These are phyloP conservation scores for Peromyscus eremicus DNA, from an alignment of 2,797 vertebrate genomes.

Conservation along the genomic window DNA sequence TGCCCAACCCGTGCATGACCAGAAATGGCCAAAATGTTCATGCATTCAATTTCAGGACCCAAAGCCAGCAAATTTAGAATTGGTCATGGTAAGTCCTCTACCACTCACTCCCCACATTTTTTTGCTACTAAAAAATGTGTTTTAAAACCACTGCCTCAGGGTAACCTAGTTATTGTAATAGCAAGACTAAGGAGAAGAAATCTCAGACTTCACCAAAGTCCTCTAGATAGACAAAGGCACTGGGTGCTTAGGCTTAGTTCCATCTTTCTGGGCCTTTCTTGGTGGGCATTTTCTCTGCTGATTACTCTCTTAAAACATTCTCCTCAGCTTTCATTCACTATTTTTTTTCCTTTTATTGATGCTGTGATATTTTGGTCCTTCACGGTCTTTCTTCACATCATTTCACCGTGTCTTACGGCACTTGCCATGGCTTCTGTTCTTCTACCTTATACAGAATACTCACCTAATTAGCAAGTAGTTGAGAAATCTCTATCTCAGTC, in stretches of 20 bases:
- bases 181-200: background rate
- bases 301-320: background rate
- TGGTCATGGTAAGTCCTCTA: background rate
- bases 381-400: background rate
- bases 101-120: background rate
- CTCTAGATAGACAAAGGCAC: background rate
- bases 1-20: background rate
- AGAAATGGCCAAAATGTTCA: conserved; percentile 4
- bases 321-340: background rate
- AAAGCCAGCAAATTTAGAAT: conserved; percentile 21
- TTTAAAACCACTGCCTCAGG: background rate
- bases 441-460: background rate
- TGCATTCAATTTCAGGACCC: conserved; percentile 44
- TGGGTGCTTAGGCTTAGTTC: background rate
- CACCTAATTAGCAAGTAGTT: background rate
- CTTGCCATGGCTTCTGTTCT: background rate
- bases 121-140: conserved; percentile 29
- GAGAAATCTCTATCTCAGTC: background rate
- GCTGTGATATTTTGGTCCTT: background rate
- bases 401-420: background rate
- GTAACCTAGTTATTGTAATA: background rate
- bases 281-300: background rate
- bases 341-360: background rate
- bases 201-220: background rate
- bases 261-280: background rate